A percentile compares a stretch with the other conserved stretches of the same genome.
Evolutionary conservation across 2,113 vertebrate genomes (phyloP).

Genomic region (Tamias sibiricus): DNA sequence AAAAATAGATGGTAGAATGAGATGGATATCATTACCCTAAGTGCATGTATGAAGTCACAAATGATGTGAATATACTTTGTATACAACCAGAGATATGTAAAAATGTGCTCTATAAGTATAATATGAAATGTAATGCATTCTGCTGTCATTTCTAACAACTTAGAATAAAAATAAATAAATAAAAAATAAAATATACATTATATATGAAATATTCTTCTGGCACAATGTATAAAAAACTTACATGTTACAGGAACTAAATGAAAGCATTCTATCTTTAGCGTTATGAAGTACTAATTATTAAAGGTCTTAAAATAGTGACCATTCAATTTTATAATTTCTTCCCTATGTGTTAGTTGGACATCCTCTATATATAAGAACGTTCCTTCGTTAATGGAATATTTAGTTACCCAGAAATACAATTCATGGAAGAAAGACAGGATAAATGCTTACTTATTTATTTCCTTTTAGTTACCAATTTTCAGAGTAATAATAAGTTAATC

Average conservation of each 20-base stretch:
- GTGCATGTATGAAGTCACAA: too few relatives aligned
- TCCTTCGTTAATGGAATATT: not conserved
- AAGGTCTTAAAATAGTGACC: slow-evolving; percentile 11
- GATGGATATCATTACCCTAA: too few relatives aligned
- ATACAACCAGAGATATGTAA: too few relatives aligned
- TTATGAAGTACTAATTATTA: slow-evolving; percentile 53
- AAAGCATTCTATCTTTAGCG: slow-evolving; percentile 23
- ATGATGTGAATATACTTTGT: too few relatives aligned
- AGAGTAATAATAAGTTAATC: not conserved
- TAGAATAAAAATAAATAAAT: too few relatives aligned
- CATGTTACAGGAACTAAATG: not conserved
- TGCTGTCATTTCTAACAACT: too few relatives aligned
- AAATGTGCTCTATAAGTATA: too few relatives aligned
- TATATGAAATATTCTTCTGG: not conserved
- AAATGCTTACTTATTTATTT: slow-evolving; percentile 11
- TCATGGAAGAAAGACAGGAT: not conserved
- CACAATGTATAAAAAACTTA: not conserved
- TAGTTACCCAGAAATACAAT: not conserved
- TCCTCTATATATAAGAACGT: slow-evolving; percentile 40
- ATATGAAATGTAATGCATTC: too few relatives aligned
- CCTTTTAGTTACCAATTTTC: slow-evolving; percentile 22
- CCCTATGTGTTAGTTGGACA: not conserved
- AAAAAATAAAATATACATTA: not conserved
- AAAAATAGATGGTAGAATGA: too few relatives aligned
- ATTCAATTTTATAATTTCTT: slow-evolving; percentile 36